Conservation (phyloP, 2,797 vertebrate species). For the Malurus leucopterus region DNA sequence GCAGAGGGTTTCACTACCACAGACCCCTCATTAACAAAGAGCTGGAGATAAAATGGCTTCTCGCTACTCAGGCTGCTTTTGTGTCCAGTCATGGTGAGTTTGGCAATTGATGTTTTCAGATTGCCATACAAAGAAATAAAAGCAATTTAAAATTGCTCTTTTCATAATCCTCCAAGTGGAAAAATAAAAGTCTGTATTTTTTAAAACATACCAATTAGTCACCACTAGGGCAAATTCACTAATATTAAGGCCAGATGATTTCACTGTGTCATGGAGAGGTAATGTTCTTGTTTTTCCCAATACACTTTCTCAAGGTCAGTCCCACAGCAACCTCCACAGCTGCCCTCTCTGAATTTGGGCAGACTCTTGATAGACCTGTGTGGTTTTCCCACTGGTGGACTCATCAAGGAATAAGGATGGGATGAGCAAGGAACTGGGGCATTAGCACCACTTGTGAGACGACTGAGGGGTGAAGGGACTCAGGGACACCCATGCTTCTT, state of each 20-base stretch:
- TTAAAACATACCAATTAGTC: neutral
- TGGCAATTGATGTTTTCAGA: neutral
- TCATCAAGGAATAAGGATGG: neutral
- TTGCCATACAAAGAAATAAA: neutral
- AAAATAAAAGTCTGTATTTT: neutral
- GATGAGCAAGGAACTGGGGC: neutral
- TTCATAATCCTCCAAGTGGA: neutral
- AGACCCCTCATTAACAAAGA: neutral
- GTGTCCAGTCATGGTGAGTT: neutral
- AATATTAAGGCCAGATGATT: neutral
- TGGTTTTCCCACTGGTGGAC: neutral
- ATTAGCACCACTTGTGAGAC: neutral
- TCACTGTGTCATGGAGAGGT: neutral
- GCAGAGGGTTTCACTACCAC: neutral
- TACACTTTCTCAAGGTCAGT: neutral
- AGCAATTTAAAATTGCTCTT: neutral
- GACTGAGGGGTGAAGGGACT: neutral
- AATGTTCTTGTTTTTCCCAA: neutral
- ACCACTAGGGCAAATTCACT: neutral
- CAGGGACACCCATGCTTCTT: neutral
- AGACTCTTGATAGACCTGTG: neutral
- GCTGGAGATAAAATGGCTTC: neutral
- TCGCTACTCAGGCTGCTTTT: neutral
- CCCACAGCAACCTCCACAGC: neutral
- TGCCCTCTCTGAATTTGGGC: neutral